A percentile compares a stretch with the other conserved stretches of the same genome.
These are phyloP conservation scores for Gallinago jamesoni DNA, from an alignment of 2,113 vertebrate species.

Conservation along the genomic window DNA sequence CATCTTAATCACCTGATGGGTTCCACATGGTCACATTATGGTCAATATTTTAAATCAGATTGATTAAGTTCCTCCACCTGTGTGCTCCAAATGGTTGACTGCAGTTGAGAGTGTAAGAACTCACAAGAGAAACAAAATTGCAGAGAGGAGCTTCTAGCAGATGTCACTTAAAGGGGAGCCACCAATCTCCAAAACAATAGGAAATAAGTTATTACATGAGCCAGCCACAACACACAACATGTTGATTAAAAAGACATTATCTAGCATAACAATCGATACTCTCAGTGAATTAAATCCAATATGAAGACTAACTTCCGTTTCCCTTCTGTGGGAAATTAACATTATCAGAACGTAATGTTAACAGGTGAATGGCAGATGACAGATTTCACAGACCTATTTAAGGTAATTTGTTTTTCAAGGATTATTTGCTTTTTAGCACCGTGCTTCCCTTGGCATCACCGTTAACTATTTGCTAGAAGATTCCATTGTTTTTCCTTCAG, in stretches of 20 bases:
- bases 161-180: conserved; percentile 11
- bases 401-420: neutral
- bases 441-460: neutral
- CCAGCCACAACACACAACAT: neutral
- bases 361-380: neutral
- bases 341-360: neutral
- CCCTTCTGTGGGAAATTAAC: neutral
- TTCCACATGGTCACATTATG: neutral
- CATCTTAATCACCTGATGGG: neutral
- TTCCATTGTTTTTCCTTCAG: neutral
- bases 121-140: conserved; percentile 4
- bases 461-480: neutral
- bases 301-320: neutral
- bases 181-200: neutral
- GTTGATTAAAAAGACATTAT: neutral
- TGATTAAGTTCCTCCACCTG: neutral
- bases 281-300: neutral
- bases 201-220: neutral
- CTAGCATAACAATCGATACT: neutral
- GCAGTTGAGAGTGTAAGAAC: conserved; percentile 5
- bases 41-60: neutral
- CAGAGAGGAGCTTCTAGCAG: neutral
- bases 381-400: neutral
- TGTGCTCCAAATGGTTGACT: neutral
- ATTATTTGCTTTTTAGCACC: neutral